phyloP scores from a whole-genome alignment of 30 jellyfish, hydroid and myxozoan species.

The Chironex yamaguchii region DNA sequence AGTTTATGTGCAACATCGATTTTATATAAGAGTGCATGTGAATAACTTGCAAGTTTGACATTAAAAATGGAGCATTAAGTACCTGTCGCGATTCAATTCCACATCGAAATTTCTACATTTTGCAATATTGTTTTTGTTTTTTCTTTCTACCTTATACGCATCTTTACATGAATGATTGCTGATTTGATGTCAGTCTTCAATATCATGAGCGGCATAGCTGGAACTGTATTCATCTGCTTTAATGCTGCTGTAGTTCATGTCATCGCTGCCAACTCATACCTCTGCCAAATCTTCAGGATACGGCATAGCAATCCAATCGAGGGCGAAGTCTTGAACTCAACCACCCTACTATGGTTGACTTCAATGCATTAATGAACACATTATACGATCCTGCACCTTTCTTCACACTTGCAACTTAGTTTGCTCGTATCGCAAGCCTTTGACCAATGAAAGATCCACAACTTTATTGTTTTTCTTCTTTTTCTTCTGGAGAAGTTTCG shows the following conservation, averaged over 20 bases:
- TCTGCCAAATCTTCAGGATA: conserved; percentile 27
- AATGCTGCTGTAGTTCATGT: conserved; percentile 4
- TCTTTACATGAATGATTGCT: neutral
- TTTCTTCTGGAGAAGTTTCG: conserved; percentile 23
- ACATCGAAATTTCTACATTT: conserved; percentile 3
- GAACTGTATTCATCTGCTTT: conserved; percentile 39
- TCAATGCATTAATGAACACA: neutral
- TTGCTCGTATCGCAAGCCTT: conserved; percentile 41
- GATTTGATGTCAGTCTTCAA: conserved; percentile 8
- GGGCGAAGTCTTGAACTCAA: conserved; percentile 21
- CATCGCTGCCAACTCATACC: conserved; percentile 33
- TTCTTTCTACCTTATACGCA: neutral
- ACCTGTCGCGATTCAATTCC: conserved; percentile 7
- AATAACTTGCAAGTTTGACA: neutral
- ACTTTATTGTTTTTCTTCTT: conserved; percentile 5
- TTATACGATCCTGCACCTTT: conserved; percentile 10
- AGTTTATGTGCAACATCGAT: conserved; percentile 19
- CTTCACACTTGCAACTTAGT: conserved; percentile 61
- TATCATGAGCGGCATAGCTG: conserved; percentile 17
- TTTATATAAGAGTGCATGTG: neutral
- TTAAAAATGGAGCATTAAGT: neutral
- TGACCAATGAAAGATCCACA: conserved; percentile 21
- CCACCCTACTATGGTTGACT: conserved; percentile 25
- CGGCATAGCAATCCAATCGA: conserved; percentile 33
- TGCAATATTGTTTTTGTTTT: neutral